phyloP scores from a whole-genome alignment of 2,113 vertebrate species.

The Erinaceus europaeus region DNA sequence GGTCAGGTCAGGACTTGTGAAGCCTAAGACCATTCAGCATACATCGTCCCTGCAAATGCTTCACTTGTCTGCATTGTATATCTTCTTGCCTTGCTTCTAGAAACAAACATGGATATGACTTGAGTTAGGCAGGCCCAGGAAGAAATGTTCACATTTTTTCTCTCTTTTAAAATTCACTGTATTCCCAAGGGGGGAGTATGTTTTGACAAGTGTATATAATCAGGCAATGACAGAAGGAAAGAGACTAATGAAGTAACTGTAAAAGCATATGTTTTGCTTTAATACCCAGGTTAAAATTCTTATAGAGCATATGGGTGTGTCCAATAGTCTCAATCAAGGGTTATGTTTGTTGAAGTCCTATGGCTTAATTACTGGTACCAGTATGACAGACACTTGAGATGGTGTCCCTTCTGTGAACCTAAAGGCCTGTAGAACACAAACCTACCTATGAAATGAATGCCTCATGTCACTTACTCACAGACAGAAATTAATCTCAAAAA shows the following conservation, averaged over 20 bases:
- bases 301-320: not conserved
- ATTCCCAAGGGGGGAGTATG: not conserved
- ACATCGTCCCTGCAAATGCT: not conserved
- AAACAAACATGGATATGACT: not conserved
- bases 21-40: not conserved
- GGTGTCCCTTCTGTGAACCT: not conserved
- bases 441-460: not conserved
- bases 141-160: not conserved
- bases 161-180: not conserved
- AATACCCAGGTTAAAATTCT: constrained; percentile 23
- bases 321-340: not conserved
- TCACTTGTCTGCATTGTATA: not conserved
- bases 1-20: not conserved
- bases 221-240: not conserved
- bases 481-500: constrained; percentile 20
- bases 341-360: not conserved
- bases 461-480: not conserved
- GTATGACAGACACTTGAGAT: not conserved
- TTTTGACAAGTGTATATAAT: no score
- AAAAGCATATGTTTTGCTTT: not conserved
- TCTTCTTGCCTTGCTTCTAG: not conserved
- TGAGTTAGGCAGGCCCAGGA: not conserved
- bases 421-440: not conserved
- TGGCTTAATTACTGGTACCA: not conserved
- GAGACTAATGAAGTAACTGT: not conserved